Percentiles rank a stretch among this genome's conserved stretches.
Evolutionary conservation across 2,113 vertebrate genomes (phyloP).

Genomic region (Arenaria interpres): DNA sequence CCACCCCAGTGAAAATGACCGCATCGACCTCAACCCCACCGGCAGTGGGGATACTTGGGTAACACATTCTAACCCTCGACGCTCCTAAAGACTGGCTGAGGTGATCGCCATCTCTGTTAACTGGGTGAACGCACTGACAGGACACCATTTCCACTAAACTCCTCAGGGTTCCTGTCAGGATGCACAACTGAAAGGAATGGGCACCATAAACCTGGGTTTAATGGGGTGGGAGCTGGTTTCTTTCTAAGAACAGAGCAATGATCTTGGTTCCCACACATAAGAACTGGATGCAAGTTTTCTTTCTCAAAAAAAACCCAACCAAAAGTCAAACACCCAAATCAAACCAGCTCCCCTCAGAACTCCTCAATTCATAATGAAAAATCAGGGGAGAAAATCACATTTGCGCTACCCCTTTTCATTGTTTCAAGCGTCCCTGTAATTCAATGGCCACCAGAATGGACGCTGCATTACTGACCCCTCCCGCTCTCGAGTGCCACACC

Average conservation of each 20-base stretch:
- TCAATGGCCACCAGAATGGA: background rate
- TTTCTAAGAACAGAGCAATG: background rate
- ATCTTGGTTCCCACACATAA: rapidly evolving
- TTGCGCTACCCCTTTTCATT: background rate
- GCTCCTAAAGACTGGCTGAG: background rate
- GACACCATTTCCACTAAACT: background rate
- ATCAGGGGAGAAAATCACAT: background rate
- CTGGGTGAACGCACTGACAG: background rate
- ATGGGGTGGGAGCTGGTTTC: rapidly evolving
- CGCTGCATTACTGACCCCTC: background rate
- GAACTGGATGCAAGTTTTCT: background rate
- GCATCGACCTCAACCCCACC: rapidly evolving
- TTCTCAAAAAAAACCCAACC: no score
- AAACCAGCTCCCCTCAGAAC: background rate
- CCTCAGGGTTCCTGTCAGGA: background rate
- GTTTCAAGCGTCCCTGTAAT: background rate
- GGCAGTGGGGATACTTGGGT: rapidly evolving
- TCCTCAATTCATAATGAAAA: background rate
- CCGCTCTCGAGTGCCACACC: rapidly evolving
- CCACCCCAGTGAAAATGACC: background rate
- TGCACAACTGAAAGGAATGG: background rate
- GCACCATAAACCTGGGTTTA: background rate
- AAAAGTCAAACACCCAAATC: background rate
- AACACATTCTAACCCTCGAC: background rate
- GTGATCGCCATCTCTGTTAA: rapidly evolving